Evolutionary conservation across 2,797 vertebrate genomes (phyloP).

Genomic region (Typhlichthys eigenmanni): DNA sequence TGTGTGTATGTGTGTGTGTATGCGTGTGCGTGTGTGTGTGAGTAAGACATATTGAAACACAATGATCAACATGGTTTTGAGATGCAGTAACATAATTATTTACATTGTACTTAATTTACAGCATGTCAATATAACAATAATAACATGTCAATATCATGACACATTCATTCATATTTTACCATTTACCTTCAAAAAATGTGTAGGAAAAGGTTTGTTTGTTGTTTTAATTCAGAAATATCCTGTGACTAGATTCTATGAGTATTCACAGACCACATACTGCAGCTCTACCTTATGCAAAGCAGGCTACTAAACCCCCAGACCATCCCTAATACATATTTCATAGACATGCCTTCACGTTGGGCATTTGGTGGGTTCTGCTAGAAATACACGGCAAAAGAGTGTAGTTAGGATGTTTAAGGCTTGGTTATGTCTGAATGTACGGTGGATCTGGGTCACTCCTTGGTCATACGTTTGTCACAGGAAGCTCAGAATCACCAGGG

Average conservation of each 20-base stretch:
- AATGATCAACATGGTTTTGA: too few relatives aligned
- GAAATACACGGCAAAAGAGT: conserved; percentile 32
- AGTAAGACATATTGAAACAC: too few relatives aligned
- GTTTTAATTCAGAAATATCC: conserved; percentile 22
- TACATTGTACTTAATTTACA: neutral
- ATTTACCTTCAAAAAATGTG: too few relatives aligned
- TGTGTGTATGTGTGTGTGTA: too few relatives aligned
- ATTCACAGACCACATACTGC: neutral
- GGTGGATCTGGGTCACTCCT: conserved; percentile 48
- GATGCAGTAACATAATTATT: neutral
- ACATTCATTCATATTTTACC: neutral
- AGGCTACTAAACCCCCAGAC: neutral
- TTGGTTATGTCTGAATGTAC: conserved; percentile 22
- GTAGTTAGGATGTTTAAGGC: conserved; percentile 21
- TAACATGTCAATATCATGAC: neutral
- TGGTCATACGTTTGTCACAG: conserved; percentile 57
- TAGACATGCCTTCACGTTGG: conserved; percentile 15
- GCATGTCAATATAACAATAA: neutral
- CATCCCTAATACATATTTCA: conserved; percentile 28
- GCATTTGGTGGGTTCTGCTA: conserved; percentile 21
- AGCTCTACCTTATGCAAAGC: conserved; percentile 11
- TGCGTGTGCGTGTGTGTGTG: too few relatives aligned
- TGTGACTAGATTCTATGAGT: conserved; percentile 1
- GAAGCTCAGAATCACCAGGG: conserved; percentile 41
- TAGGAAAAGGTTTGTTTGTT: neutral